Evolutionary conservation across 2,113 vertebrate genomes (phyloP).

Genomic region (Rhineura floridana): DNA sequence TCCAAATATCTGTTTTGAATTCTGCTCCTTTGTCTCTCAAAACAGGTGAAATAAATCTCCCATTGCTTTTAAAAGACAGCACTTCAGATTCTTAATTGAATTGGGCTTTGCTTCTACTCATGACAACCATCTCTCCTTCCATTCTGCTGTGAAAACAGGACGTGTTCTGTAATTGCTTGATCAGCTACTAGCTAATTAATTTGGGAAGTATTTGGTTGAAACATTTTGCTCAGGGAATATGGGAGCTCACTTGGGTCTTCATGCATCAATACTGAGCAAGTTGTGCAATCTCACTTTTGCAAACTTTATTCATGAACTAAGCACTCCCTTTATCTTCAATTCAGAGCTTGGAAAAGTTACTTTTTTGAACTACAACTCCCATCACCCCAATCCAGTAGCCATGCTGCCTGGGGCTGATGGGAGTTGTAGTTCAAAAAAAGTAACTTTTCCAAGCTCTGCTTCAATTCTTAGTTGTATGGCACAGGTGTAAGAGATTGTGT

Average conservation of each 20-base stretch:
- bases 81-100: slow-evolving; percentile 1
- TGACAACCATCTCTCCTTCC: neutral
- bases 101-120: neutral
- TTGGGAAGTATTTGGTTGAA: neutral
- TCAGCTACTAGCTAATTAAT: neutral
- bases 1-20: neutral
- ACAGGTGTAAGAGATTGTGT: neutral
- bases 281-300: neutral
- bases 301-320: neutral
- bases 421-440: too few relatives aligned
- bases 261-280: neutral
- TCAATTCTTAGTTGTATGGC: neutral
- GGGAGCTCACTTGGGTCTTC: neutral
- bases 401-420: too few relatives aligned
- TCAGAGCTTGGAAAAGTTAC: too few relatives aligned
- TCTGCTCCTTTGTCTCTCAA: neutral
- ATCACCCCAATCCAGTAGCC: too few relatives aligned
- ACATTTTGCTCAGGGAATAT: neutral
- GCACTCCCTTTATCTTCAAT: neutral
- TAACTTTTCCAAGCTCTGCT: too few relatives aligned
- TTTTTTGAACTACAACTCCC: too few relatives aligned
- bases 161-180: neutral
- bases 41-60: neutral
- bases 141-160: neutral
- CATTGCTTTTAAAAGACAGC: neutral